These are phyloP conservation scores for Caenorhabditis remanei DNA, from an alignment of 1,140 invertebrate genomes.

Conservation along the genomic window DNA sequence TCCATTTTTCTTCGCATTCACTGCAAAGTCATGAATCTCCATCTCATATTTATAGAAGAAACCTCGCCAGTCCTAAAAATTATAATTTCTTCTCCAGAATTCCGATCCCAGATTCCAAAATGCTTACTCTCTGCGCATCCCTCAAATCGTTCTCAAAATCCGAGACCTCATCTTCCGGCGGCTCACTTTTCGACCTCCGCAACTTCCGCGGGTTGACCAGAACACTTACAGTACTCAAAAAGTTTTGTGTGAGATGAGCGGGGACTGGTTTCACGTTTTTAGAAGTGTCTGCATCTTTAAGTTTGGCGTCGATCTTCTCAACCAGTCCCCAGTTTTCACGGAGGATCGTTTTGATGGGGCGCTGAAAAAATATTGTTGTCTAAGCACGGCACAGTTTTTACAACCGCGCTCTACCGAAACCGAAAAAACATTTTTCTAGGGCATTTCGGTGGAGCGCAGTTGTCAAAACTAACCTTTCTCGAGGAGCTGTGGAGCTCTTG, in stretches of 20 bases:
- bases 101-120: background rate
- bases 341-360: background rate
- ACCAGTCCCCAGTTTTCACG: constrained; percentile 15
- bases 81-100: no score
- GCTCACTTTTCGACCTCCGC: background rate
- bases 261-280: background rate
- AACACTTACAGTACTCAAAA: background rate
- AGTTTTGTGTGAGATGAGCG: background rate
- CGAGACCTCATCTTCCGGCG: background rate
- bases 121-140: background rate
- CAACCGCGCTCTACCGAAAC: background rate
- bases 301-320: background rate
- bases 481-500: background rate
- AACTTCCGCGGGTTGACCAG: background rate
- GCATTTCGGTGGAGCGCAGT: no score
- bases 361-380: background rate
- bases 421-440: background rate
- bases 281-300: background rate
- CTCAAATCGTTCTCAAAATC: constrained; percentile 32
- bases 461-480: constrained; percentile 2
- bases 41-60: constrained; percentile 12
- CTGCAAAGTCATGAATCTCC: background rate
- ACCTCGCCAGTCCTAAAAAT: background rate
- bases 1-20: background rate
- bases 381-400: no score